phyloP scores from a whole-genome alignment of 2,797 vertebrate genomes.

The Enteromius treurensis region DNA sequence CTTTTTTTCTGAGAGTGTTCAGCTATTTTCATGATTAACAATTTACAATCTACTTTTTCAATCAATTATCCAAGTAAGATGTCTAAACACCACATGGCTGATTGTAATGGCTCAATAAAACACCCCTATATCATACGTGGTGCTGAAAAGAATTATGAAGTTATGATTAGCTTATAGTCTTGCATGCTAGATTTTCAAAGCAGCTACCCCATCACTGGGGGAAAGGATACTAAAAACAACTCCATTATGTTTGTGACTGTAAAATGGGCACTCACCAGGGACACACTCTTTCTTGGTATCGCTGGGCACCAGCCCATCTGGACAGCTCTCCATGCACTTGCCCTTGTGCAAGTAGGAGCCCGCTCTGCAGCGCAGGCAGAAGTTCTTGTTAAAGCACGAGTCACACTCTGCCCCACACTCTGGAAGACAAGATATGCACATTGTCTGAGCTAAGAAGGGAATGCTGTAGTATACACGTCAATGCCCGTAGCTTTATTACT shows the following conservation, averaged over 20 bases:
- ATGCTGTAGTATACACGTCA: background rate
- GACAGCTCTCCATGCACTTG: conserved; percentile 95
- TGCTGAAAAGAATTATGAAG: background rate
- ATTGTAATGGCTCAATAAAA: background rate
- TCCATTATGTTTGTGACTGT: background rate
- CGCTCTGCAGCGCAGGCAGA: conserved; percentile 96
- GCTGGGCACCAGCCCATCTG: conserved; percentile 88
- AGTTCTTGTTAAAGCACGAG: conserved; percentile 98
- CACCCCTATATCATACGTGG: background rate
- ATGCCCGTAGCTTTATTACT: background rate
- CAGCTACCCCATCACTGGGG: background rate
- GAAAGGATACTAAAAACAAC: conserved; percentile 1
- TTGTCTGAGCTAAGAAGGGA: conserved; percentile 11
- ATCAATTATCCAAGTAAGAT: background rate
- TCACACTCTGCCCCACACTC: conserved; percentile 98
- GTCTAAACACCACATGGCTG: background rate
- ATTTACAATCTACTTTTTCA: background rate
- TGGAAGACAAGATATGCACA: conserved; percentile 77
- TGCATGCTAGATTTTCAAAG: background rate
- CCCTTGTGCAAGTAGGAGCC: conserved; percentile 95
- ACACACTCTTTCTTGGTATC: conserved; percentile 93
- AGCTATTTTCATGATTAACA: background rate
- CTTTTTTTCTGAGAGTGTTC: background rate
- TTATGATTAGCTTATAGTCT: background rate
- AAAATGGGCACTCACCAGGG: conserved; percentile 70